phyloP scores from a whole-genome alignment of 2,888 invertebrate genomes.

The Clistopyga incitator region DNA sequence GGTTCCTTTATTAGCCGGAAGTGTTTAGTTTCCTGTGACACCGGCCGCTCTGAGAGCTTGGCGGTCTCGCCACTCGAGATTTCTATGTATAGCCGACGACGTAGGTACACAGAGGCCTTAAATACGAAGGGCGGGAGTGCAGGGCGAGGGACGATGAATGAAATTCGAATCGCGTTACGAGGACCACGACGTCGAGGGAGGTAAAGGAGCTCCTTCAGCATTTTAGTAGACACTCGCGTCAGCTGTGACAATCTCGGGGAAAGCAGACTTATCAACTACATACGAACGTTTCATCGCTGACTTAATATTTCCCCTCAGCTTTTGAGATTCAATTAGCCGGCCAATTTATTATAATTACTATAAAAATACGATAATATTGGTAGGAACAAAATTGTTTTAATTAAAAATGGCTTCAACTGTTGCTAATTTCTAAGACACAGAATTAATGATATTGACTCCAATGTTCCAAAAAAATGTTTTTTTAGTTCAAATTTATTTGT shows the following conservation, averaged over 20 bases:
- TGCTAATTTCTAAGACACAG: too few relatives aligned
- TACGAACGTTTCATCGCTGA: slow-evolving; percentile 4
- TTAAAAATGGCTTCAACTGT: too few relatives aligned
- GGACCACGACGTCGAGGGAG: slow-evolving; percentile 57
- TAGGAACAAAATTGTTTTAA: not conserved
- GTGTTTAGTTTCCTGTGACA: slow-evolving; percentile 58
- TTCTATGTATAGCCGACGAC: slow-evolving; percentile 34
- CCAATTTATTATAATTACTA: not conserved
- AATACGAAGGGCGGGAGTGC: slow-evolving; percentile 6
- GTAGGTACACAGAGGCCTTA: slow-evolving; percentile 19
- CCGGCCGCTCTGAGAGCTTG: slow-evolving; percentile 10
- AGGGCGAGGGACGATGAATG: slow-evolving; percentile 58
- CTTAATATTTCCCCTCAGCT: not conserved
- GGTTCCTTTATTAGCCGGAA: slow-evolving; percentile 62
- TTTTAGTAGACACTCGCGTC: slow-evolving; percentile 41
- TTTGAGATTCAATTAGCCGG: not conserved
- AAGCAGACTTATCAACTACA: not conserved
- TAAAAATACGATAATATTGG: not conserved
- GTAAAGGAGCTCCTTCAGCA: slow-evolving; percentile 59
- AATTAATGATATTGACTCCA: too few relatives aligned
- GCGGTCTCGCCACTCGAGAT: slow-evolving; percentile 30
- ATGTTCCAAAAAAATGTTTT: too few relatives aligned
- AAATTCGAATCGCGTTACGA: slow-evolving; percentile 66
- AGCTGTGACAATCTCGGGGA: slow-evolving; percentile 43
- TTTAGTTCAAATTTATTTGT: too few relatives aligned